Evolutionary conservation across 2,888 invertebrate species (phyloP), one percentile per base, ranked within the genome.

Genomic region (Torymus tubicola): DNA sequence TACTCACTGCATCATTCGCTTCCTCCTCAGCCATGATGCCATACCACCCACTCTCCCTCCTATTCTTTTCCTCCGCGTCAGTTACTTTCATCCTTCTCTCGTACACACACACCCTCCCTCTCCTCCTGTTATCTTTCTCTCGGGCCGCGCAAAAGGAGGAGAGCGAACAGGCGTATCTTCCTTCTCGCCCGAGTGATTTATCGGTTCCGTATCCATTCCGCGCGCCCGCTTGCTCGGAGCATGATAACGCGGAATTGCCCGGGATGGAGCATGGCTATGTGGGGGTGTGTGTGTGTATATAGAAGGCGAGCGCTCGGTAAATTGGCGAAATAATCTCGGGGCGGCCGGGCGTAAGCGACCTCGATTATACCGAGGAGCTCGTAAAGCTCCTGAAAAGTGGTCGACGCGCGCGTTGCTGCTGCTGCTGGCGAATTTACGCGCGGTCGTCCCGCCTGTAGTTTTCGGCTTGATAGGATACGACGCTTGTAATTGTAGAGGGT

Each of bases 181-280:
- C 31, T 61, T 14, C 2, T 57, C 55, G 14, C 82, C 80, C 24
- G 81, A 80, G 12, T 84, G 85, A 84, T 85, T 86, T 85, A 86
- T 86, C 82, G 85, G 82, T 84, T 84, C 81, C 78, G 74, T 84
- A 83, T 83, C 81, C 81, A 79, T 82, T 69, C 78, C 65, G 83
- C 77, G 79, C 68, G 42, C 42, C 42, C 42, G 42, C 42, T 42
- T 42, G 42, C 42, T 42, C 42, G 65, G 70, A 71, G 72, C 85
- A 84, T 84, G 86, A 86, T 86, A 86, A 86, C 85, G 83, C 82
- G 80, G 80, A 85, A 86, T 85, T 86, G 86, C 84, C 72, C 61
- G 73, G 55, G 55, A 18, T 52, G 52, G 55, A 57, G 61, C 42
- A 8, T 8, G 42, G 8, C 65, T 58, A 13, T 57, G 16, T 5